Percentiles rank a stretch among this genome's conserved stretches.
Conservation (phyloP, 2,797 vertebrate species). For the Peromyscus attwateri region DNA sequence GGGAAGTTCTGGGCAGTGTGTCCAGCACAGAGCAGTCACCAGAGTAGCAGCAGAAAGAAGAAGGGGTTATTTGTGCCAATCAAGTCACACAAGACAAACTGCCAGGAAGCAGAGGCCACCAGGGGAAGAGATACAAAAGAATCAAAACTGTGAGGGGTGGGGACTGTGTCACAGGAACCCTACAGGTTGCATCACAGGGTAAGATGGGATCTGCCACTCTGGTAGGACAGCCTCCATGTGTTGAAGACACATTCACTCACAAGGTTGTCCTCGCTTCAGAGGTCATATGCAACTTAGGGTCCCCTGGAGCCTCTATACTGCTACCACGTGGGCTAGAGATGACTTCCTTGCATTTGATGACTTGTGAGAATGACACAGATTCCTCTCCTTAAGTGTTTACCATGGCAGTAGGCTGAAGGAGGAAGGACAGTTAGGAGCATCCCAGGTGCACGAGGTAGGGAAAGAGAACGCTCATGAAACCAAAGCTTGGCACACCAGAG, state of each 20-base stretch:
- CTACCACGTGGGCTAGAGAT: neutral
- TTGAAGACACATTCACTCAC: neutral
- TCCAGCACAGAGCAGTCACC: neutral
- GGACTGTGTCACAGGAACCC: accelerated
- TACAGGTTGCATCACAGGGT: accelerated
- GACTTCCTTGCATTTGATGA: neutral
- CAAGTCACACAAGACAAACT: neutral
- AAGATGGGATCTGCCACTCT: too few species aligned
- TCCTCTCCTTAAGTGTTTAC: neutral
- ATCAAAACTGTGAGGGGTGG: neutral
- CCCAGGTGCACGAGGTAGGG: neutral
- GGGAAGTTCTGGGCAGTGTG: neutral
- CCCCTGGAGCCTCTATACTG: neutral
- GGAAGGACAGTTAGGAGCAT: neutral
- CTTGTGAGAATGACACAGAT: neutral
- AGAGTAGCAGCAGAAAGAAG: neutral
- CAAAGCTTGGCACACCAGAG: neutral
- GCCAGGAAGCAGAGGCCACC: neutral
- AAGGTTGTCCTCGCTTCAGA: neutral
- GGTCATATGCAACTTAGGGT: neutral
- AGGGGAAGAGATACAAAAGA: neutral
- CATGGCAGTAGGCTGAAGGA: neutral
- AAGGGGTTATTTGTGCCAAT: neutral
- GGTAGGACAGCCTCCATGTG: too few species aligned
- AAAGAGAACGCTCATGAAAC: neutral